Percentiles rank a stretch among this genome's conserved stretches.
These are phyloP conservation scores for Dimorphilus gyrociliatus DNA, from an alignment of 2,888 invertebrate species.

Conservation along the genomic window DNA sequence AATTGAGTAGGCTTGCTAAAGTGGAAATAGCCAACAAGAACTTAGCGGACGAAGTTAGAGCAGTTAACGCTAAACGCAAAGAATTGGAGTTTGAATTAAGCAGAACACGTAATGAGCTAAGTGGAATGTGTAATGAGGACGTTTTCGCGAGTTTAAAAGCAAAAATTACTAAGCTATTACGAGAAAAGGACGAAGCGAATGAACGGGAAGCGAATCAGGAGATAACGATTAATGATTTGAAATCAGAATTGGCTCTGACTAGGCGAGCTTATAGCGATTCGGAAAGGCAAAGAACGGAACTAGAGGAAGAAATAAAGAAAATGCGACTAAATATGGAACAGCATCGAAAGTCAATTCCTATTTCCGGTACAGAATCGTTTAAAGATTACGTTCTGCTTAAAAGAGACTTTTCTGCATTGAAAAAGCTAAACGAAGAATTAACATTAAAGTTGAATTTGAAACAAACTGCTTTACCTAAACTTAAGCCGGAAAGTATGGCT, in stretches of 20 bases:
- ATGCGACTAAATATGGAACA: conserved; percentile 15
- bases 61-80: conserved; percentile 18
- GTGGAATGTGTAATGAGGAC: not conserved
- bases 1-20: conserved; percentile 13
- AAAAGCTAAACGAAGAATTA: conserved; percentile 22
- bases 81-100: conserved; percentile 15
- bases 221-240: conserved; percentile 13
- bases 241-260: conserved; percentile 14
- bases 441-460: conserved; percentile 8
- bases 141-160: conserved; percentile 5
- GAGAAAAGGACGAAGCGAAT: conserved; percentile 9
- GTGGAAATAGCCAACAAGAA: conserved; percentile 12
- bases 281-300: conserved; percentile 16
- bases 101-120: not conserved
- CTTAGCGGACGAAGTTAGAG: conserved; percentile 14
- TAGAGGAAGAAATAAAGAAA: conserved; percentile 16
- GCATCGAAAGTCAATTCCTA: conserved; percentile 12
- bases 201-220: conserved; percentile 10
- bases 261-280: conserved; percentile 12
- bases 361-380: conserved; percentile 18
- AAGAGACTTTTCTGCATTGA: conserved; percentile 17
- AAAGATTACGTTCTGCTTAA: conserved; percentile 26
- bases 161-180: conserved; percentile 15
- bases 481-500: no score
- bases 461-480: no score